Percentiles rank a stretch among this genome's conserved stretches.
phyloP scores from a whole-genome alignment of 1,140 invertebrate species.

The Holcopasites calliopsidis region DNA sequence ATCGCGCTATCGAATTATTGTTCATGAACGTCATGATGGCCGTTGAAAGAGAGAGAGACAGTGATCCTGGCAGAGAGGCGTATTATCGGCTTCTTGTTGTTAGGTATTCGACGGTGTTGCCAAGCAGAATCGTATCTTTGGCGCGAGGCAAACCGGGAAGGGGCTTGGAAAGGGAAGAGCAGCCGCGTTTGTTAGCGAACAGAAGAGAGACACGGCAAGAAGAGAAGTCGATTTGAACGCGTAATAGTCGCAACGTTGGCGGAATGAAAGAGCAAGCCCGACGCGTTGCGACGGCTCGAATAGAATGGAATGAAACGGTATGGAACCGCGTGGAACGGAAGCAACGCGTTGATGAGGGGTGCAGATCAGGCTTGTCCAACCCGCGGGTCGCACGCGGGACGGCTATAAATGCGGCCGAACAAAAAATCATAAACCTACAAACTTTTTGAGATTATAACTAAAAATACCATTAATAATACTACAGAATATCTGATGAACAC shows the following conservation, averaged over 20 bases:
- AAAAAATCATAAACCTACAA: too few species aligned
- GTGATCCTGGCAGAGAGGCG: constrained; percentile 20
- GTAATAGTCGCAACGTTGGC: constrained; percentile 27
- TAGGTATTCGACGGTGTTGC: constrained; percentile 59
- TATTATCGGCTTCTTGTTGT: constrained; percentile 59
- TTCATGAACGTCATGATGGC: too few species aligned
- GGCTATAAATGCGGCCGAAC: too few species aligned
- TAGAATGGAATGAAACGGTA: constrained; percentile 17
- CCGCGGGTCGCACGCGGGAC: too few species aligned
- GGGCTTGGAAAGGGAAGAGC: not conserved
- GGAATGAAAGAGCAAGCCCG: constrained; percentile 17
- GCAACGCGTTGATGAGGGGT: not conserved
- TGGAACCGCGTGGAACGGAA: not conserved
- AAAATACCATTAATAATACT: too few species aligned
- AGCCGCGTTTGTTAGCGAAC: not conserved
- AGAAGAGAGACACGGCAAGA: constrained; percentile 2
- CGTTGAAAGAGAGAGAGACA: too few species aligned
- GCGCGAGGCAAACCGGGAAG: constrained; percentile 2
- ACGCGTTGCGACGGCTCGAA: not conserved
- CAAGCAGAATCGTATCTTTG: constrained; percentile 48
- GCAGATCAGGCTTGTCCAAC: too few species aligned
- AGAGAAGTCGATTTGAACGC: not conserved
- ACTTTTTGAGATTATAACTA: too few species aligned
- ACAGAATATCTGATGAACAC: too few species aligned
- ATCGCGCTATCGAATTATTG: not conserved